phyloP scores from a whole-genome alignment of 2,113 vertebrate species.

The Oryzias curvinotus region DNA sequence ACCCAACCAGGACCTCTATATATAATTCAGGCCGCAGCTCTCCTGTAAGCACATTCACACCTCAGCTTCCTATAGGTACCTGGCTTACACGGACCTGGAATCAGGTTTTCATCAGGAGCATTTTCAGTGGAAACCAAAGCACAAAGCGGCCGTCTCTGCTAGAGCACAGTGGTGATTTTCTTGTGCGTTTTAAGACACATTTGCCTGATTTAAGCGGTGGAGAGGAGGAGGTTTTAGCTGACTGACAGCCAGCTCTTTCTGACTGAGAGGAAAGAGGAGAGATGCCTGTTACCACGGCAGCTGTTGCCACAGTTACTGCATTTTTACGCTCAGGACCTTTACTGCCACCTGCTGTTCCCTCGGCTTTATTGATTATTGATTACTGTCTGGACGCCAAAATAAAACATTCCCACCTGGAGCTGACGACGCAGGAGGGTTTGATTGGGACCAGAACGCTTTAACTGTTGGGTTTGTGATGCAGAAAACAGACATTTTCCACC shows the following conservation, averaged over 20 bases:
- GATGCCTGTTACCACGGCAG: conserved; percentile 75
- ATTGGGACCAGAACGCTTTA: too few species aligned
- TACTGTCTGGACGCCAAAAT: neutral
- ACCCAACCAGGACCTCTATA: conserved; percentile 37
- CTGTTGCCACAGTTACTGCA: conserved; percentile 75
- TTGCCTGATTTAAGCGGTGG: conserved; percentile 30
- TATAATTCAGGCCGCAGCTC: conserved; percentile 51
- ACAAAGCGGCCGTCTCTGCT: too few species aligned
- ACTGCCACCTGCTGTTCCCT: conserved; percentile 66
- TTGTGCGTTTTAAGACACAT: neutral
- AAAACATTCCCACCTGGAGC: neutral
- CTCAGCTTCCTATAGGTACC: conserved; percentile 6
- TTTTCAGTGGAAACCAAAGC: neutral
- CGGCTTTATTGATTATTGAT: conserved; percentile 36
- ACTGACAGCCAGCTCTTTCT: conserved; percentile 75
- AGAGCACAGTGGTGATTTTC: neutral
- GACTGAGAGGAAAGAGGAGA: conserved; percentile 71
- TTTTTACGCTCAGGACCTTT: conserved; percentile 48
- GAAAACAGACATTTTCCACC: too few species aligned
- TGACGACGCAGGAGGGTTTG: too few species aligned
- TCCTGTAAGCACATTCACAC: conserved; percentile 33
- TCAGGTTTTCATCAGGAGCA: neutral
- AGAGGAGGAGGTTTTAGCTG: conserved; percentile 58
- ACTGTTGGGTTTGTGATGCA: too few species aligned
- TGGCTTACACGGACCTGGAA: neutral